phyloP scores from a whole-genome alignment of 30 jellyfish, hydroid and myxozoan genomes.

The Hydractinia symbiolongicarpus region DNA sequence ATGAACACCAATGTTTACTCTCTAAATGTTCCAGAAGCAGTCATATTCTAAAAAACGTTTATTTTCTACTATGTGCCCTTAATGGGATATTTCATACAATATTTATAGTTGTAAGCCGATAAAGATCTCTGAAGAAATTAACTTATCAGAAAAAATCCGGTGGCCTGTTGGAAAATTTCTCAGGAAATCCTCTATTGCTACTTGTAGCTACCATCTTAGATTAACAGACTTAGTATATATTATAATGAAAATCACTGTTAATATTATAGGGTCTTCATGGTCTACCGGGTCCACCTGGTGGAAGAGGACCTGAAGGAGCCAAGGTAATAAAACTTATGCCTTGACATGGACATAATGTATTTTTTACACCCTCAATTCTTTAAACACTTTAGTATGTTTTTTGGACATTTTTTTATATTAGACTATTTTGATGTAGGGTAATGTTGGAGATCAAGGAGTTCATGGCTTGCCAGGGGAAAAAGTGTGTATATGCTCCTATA shows the following conservation, averaged over 20 bases:
- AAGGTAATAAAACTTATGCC: constrained; percentile 32
- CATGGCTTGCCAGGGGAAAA: constrained; percentile 25
- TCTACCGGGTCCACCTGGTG: constrained; percentile 29
- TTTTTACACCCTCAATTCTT: background rate
- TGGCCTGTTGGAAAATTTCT: no score
- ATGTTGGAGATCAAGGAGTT: constrained; percentile 24
- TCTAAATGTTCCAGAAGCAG: no score
- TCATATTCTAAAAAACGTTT: no score
- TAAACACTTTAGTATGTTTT: background rate
- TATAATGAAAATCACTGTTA: background rate
- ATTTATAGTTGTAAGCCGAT: no score
- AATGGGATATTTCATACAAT: no score
- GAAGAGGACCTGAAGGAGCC: constrained; percentile 29
- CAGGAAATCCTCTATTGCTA: no score
- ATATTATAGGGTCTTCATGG: constrained; percentile 70
- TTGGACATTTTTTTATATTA: background rate
- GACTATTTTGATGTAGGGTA: constrained; percentile 23
- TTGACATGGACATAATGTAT: background rate
- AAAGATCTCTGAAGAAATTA: no score
- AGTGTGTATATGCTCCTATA: background rate
- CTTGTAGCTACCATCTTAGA: no score
- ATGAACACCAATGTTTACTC: no score
- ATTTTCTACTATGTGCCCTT: no score
- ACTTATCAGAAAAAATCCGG: no score
- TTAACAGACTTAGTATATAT: no score